Evolutionary conservation across 2,888 invertebrate genomes (phyloP).

Genomic region (Blastobasis adustella): DNA sequence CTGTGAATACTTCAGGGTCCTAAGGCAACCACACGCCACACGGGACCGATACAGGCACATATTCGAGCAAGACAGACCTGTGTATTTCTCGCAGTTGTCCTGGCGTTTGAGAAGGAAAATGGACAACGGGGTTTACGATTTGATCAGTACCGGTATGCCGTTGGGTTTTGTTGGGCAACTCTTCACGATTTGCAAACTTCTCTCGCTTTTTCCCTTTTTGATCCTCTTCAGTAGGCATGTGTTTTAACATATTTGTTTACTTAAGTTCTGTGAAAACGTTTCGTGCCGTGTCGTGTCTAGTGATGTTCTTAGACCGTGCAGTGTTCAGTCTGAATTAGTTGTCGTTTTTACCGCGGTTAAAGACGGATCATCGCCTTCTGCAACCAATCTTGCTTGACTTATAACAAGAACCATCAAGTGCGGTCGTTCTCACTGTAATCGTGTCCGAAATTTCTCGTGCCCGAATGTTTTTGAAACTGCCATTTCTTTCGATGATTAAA

Average conservation of each 20-base stretch:
- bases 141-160: conserved; percentile 41
- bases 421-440: too few relatives aligned
- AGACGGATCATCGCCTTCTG: conserved; percentile 34
- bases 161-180: too few relatives aligned
- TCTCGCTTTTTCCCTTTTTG: too few relatives aligned
- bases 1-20: conserved; percentile 43
- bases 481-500: conserved; percentile 14
- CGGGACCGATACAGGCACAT: conserved; percentile 32
- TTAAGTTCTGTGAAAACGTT: not conserved
- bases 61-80: conserved; percentile 45
- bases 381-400: conserved; percentile 30
- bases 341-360: too few relatives aligned
- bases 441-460: not conserved
- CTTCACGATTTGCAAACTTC: too few relatives aligned
- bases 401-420: too few relatives aligned
- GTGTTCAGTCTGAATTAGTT: too few relatives aligned
- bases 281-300: not conserved
- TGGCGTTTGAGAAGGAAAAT: conserved; percentile 53
- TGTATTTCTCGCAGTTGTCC: conserved; percentile 47
- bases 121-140: conserved; percentile 45
- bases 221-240: too few relatives aligned
- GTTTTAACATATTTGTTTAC: too few relatives aligned
- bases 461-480: not conserved
- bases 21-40: conserved; percentile 18
- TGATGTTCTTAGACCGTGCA: too few relatives aligned